Base-by-base conservation (phyloP, 2,888 invertebrate species). In the Hoplodrina blanda region DNA sequence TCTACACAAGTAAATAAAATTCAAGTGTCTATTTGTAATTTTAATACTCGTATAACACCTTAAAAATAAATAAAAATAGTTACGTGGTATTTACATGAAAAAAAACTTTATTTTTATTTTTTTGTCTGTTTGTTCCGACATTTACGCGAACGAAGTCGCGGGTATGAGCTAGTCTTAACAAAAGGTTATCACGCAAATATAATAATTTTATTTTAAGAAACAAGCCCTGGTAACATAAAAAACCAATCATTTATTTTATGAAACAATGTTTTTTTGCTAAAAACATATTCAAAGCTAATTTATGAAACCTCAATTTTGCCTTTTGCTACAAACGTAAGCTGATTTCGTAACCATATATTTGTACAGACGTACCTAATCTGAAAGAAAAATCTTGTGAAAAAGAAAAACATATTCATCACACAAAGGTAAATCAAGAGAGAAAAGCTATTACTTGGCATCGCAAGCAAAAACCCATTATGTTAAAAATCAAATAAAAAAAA, bases 381-480 rank as follows among this genome's bases (percentile, higher is more conserved):
- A 59, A 61, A 65, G 64, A 60, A 67, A 78, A 80, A 80, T 76
- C 64, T 76, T 20, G 44, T 8, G 53, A 30, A 65, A 65, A 79
- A 66, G 59, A 54, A 69, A 65, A 77, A 68, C 65, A 69, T 41
- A 63, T 80, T 64, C 54, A 75, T 67, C 62, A 63, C 55, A 72
- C 69, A 72, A 13, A 37, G 37, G 37, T 41, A 41, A 76, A 81
- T 78, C 62, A 62, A 59, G 67, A 68, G 59, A 80, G 78, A 80
- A 80, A 82, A 70, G 62, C 81, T 69, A 69, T 78, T 78, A 73
- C 68, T 64, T 63, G 59, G 60, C 68, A 71, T 37, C 56, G 81
- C 65, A 61, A 56, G 59, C 71, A 53, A 78, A 78, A 78, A 73
- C 66, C 73, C 72, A 80, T 84, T 82, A 82, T 59, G 67, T 72